Evolutionary conservation across 1,140 invertebrate genomes (phyloP).

Genomic region (Trachymyrmex septentrionalis): DNA sequence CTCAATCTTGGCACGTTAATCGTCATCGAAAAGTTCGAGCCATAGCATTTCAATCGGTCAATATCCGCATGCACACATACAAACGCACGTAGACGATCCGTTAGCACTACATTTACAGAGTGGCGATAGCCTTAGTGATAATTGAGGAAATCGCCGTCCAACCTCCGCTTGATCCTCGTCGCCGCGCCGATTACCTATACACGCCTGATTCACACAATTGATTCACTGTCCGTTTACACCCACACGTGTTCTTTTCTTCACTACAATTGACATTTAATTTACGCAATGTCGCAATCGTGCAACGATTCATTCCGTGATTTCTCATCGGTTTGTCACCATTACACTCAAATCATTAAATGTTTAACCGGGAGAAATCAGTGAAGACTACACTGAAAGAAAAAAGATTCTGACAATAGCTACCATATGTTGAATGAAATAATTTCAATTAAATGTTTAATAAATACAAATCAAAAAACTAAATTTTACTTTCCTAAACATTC

Average conservation of each 20-base stretch:
- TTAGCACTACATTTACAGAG: background rate
- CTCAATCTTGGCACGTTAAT: slow-evolving; percentile 16
- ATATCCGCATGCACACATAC: background rate
- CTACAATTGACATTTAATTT: slow-evolving; percentile 63
- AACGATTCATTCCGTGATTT: slow-evolving; percentile 50
- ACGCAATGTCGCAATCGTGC: slow-evolving; percentile 49
- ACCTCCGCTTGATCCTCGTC: slow-evolving; percentile 42
- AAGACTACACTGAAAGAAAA: too few relatives aligned
- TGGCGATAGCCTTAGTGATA: slow-evolving; percentile 35
- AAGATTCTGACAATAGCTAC: too few relatives aligned
- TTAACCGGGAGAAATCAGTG: slow-evolving; percentile 22
- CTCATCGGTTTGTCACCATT: slow-evolving; percentile 45
- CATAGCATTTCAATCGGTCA: slow-evolving; percentile 30
- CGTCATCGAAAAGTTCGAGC: background rate
- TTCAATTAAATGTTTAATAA: too few relatives aligned
- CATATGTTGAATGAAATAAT: too few relatives aligned
- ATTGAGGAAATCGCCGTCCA: slow-evolving; percentile 55
- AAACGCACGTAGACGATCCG: background rate
- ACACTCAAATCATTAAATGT: slow-evolving; percentile 31
- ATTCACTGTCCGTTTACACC: slow-evolving; percentile 45
- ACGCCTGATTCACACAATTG: slow-evolving; percentile 47
- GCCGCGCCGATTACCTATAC: slow-evolving; percentile 10
- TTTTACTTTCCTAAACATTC: too few relatives aligned
- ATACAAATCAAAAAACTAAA: too few relatives aligned
- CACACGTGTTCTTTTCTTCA: slow-evolving; percentile 49